Percentiles rank a stretch among this genome's conserved stretches.
Evolutionary conservation across 1,140 invertebrate genomes (phyloP).

Genomic region (Aphidius ervi): DNA sequence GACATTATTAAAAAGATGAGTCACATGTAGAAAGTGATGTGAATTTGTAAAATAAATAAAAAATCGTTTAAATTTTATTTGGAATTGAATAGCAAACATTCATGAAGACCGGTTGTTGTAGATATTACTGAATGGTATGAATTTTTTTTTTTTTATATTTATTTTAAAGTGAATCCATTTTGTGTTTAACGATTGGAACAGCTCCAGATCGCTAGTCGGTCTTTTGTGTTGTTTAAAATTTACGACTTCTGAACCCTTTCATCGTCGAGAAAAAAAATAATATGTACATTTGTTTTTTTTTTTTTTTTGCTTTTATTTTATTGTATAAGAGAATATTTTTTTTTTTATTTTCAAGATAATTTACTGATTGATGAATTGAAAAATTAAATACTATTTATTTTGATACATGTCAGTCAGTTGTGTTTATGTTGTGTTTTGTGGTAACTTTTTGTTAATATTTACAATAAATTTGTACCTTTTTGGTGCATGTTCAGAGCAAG

Average conservation of each 20-base stretch:
- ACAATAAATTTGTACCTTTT: slow-evolving; percentile 29
- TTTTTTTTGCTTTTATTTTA: no score
- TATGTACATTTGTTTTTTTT: no score
- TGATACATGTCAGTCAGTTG: not conserved
- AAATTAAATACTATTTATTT: no score
- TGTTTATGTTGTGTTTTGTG: not conserved
- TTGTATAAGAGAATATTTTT: no score
- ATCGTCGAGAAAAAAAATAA: not conserved
- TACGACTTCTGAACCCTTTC: not conserved
- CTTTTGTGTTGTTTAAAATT: not conserved
- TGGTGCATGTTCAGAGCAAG: slow-evolving; percentile 57
- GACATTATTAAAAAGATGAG: no score
- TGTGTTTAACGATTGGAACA: slow-evolving; percentile 39
- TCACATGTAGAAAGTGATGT: no score
- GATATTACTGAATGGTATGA: no score
- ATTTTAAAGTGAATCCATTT: slow-evolving; percentile 33
- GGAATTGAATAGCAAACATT: not conserved
- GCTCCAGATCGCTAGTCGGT: slow-evolving; percentile 20
- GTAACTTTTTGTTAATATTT: slow-evolving; percentile 5
- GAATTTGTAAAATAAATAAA: no score
- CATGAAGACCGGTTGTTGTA: no score
- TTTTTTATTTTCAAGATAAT: no score
- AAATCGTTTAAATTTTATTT: no score
- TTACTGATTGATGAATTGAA: no score
- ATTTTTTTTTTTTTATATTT: slow-evolving; percentile 26